Evolutionary conservation across 2,888 invertebrate species (phyloP).

Genomic region (Metellina segmentata): DNA sequence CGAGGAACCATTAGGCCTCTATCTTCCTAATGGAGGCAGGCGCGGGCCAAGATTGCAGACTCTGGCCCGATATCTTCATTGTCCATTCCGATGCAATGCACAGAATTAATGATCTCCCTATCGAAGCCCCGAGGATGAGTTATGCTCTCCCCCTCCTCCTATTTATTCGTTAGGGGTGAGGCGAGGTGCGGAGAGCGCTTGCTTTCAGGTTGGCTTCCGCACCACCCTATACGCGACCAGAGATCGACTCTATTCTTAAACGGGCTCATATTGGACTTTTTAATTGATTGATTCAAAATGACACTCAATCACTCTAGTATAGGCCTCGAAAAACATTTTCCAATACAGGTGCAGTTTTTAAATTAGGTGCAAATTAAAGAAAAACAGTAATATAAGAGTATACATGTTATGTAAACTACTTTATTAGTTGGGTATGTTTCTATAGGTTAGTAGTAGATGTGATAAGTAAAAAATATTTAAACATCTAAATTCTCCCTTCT

Average conservation of each 20-base stretch:
- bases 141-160: slow-evolving; percentile 32
- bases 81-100: slow-evolving; percentile 77
- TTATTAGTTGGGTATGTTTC: no score
- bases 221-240: no score
- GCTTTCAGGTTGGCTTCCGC: slow-evolving; percentile 62
- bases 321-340: neutral
- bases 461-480: no score
- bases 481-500: no score
- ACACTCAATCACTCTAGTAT: no score
- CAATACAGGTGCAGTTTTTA: neutral
- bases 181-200: slow-evolving; percentile 15
- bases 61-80: slow-evolving; percentile 74
- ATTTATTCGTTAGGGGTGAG: slow-evolving; percentile 16
- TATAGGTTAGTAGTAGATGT: no score
- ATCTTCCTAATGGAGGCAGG: slow-evolving; percentile 75
- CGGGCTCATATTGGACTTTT: no score
- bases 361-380: neutral
- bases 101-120: slow-evolving; percentile 74
- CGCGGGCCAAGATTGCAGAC: slow-evolving; percentile 55
- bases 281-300: neutral
- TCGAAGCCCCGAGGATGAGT: no score
- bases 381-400: no score
- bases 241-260: no score
- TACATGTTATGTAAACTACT: no score
- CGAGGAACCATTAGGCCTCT: slow-evolving; percentile 72